Evolutionary conservation across 2,797 vertebrate species (phyloP).

Genomic region (Alauda arvensis): DNA sequence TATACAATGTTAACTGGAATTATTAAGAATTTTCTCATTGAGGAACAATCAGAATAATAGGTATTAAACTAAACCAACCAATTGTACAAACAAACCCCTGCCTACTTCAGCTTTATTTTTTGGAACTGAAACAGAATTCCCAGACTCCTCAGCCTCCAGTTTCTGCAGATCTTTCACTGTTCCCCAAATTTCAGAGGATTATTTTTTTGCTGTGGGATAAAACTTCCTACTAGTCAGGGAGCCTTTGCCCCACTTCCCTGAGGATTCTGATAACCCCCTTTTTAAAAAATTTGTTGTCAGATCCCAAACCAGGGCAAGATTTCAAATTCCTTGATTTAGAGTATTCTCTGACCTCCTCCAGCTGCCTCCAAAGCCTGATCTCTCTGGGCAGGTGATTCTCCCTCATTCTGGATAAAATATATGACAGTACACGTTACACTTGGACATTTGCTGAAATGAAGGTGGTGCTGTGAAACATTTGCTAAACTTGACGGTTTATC

Average conservation of each 20-base stretch:
- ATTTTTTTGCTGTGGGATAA: background rate
- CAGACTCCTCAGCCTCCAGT: background rate
- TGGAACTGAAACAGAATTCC: background rate
- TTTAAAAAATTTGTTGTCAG: background rate
- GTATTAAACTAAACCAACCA: background rate
- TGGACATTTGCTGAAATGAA: background rate
- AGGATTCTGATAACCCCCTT: background rate
- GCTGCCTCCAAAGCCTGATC: background rate
- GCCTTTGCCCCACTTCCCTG: background rate
- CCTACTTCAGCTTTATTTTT: background rate
- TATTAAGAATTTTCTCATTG: background rate
- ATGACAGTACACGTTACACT: background rate
- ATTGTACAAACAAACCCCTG: background rate
- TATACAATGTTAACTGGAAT: background rate
- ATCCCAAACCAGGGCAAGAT: background rate
- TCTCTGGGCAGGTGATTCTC: background rate
- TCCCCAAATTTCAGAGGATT: background rate
- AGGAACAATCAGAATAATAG: background rate
- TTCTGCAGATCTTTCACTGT: background rate
- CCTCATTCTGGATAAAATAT: background rate
- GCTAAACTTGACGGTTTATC: too few species aligned
- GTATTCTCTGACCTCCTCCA: background rate
- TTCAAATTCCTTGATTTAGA: background rate
- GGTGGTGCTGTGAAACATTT: background rate
- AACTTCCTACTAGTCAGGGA: background rate